Evolutionary conservation across 2,113 vertebrate genomes (phyloP).

Genomic region (Zeus faber): DNA sequence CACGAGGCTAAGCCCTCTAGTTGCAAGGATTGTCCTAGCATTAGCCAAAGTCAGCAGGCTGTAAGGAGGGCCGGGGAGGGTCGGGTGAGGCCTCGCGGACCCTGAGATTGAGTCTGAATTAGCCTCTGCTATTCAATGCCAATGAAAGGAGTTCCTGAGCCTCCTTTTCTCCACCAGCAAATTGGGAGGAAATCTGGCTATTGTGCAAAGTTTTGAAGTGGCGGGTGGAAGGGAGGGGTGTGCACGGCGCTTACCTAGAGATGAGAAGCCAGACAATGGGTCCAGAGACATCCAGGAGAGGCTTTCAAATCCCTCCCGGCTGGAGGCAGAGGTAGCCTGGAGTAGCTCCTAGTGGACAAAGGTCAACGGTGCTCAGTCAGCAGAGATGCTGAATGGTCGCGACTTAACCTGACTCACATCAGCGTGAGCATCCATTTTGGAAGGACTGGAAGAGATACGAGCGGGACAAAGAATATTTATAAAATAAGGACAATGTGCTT

Average conservation of each 20-base stretch:
- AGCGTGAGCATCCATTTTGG: constrained; percentile 12
- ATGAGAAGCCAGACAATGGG: constrained; percentile 72
- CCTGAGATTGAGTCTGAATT: constrained; percentile 87
- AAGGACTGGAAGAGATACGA: not conserved
- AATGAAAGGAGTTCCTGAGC: constrained; percentile 83
- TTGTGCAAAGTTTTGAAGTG: constrained; percentile 85
- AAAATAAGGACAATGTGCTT: too few species aligned
- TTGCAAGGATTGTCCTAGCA: constrained; percentile 84
- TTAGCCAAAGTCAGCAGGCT: constrained; percentile 88
- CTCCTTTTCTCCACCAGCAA: constrained; percentile 84
- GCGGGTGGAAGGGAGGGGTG: constrained; percentile 55
- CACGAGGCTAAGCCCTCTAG: constrained; percentile 50
- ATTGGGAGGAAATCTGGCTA: constrained; percentile 88
- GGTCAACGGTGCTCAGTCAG: constrained; percentile 48
- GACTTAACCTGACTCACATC: constrained; percentile 19
- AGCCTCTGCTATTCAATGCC: constrained; percentile 86
- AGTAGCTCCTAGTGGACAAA: constrained; percentile 49
- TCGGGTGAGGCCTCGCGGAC: constrained; percentile 82
- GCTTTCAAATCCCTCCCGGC: constrained; percentile 60
- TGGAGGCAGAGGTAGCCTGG: constrained; percentile 44
- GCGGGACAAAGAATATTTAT: too few species aligned
- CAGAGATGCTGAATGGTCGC: constrained; percentile 23
- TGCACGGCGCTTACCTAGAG: constrained; percentile 83
- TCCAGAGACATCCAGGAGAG: constrained; percentile 70
- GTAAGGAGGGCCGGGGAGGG: constrained; percentile 82